These are phyloP conservation scores for Anas platyrhynchos DNA, from an alignment of 2,113 vertebrate species.

Conservation along the genomic window DNA sequence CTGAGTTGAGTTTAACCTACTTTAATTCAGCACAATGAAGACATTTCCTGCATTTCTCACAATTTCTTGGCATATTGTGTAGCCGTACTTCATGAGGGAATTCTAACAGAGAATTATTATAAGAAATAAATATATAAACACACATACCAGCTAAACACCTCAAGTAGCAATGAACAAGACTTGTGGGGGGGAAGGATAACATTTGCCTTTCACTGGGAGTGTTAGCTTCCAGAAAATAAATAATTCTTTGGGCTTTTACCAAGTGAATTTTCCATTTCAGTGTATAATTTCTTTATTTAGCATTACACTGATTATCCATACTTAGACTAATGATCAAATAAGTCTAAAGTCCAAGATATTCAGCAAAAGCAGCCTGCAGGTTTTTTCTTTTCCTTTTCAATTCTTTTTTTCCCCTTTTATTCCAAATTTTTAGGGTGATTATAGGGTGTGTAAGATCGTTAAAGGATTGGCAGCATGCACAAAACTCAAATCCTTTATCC, in stretches of 20 bases:
- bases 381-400: slow-evolving; percentile 59
- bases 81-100: not conserved
- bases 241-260: slow-evolving; percentile 49
- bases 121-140: not conserved
- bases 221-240: slow-evolving; percentile 37
- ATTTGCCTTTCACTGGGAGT: slow-evolving; percentile 20
- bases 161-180: not conserved
- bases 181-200: not conserved
- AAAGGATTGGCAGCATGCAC: slow-evolving; percentile 69
- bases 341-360: slow-evolving; percentile 62
- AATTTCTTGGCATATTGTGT: not conserved
- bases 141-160: not conserved
- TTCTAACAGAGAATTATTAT: not conserved
- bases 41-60: not conserved
- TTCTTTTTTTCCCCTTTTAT: slow-evolving; percentile 50
- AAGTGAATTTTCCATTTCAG: slow-evolving; percentile 61
- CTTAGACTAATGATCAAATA: slow-evolving; percentile 74
- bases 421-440: slow-evolving; percentile 72
- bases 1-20: not conserved
- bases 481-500: slow-evolving; percentile 69
- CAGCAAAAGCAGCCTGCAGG: slow-evolving; percentile 42
- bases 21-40: not conserved
- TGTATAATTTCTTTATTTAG: slow-evolving; percentile 73
- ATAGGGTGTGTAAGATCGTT: slow-evolving; percentile 68
- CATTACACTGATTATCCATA: slow-evolving; percentile 73